phyloP scores from a whole-genome alignment of 2,797 vertebrate species.

The Bradypodion pumilum region DNA sequence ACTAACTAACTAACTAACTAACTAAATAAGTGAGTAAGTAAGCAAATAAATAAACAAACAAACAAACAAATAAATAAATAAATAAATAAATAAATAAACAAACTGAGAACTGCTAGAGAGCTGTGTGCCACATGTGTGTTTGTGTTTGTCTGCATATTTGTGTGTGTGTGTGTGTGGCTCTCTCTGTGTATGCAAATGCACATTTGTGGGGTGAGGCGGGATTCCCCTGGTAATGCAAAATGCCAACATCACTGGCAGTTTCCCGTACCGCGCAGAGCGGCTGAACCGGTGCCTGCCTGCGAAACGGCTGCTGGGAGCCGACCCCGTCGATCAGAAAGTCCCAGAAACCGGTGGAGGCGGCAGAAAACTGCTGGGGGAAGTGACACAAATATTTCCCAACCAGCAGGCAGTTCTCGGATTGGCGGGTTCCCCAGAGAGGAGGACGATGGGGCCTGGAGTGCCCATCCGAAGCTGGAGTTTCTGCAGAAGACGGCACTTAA shows the following conservation, averaged over 20 bases:
- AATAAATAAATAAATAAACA: too few relatives aligned
- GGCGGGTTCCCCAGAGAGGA: constrained; percentile 70
- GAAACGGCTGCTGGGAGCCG: constrained; percentile 74
- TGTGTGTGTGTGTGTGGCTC: neutral
- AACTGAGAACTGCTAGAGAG: too few relatives aligned
- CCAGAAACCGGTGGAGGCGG: constrained; percentile 60
- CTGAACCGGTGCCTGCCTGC: constrained; percentile 57
- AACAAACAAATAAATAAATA: too few relatives aligned
- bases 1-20: too few relatives aligned
- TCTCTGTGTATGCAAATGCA: neutral
- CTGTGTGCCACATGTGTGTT: too few relatives aligned
- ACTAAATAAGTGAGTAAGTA: too few relatives aligned
- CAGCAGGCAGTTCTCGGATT: constrained; percentile 71
- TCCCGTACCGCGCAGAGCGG: constrained; percentile 62
- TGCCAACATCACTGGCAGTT: constrained; percentile 53
- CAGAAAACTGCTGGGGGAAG: constrained; percentile 70
- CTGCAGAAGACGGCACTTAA: constrained; percentile 51
- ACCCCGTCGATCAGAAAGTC: constrained; percentile 73
- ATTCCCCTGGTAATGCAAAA: fast-evolving
- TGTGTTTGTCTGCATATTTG: neutral
- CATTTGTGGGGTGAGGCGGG: neutral
- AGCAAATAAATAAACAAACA: too few relatives aligned
- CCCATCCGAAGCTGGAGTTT: constrained; percentile 33
- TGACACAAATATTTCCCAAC: constrained; percentile 78
- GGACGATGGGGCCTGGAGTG: constrained; percentile 47